Evolutionary conservation across 1,140 invertebrate genomes (phyloP).

Genomic region (Aphis craccivora): DNA sequence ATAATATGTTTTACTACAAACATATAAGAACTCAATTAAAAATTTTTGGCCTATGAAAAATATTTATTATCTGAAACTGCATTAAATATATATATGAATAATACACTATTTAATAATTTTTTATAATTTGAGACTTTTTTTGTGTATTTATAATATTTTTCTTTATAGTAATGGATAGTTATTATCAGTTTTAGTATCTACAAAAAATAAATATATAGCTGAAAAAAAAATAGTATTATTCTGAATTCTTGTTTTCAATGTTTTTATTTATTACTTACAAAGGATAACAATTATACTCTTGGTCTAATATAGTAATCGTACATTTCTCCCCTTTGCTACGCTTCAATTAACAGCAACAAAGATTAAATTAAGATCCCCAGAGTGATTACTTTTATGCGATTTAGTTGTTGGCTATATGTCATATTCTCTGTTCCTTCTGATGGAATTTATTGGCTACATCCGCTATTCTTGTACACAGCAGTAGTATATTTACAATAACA

Average conservation of each 20-base stretch:
- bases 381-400: conserved; percentile 21
- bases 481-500: conserved; percentile 1
- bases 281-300: background rate
- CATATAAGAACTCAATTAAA: background rate
- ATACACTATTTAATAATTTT: too few relatives aligned
- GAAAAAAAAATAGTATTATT: background rate
- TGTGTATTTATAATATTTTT: background rate
- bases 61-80: background rate
- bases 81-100: background rate
- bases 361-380: conserved; percentile 30
- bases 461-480: conserved; percentile 8
- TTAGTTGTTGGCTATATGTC: background rate
- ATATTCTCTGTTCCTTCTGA: conserved; percentile 32
- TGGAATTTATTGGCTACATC: conserved; percentile 51
- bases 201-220: background rate
- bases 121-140: too few relatives aligned
- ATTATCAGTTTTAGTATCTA: background rate
- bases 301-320: background rate
- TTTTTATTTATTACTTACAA: background rate
- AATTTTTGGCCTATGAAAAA: background rate
- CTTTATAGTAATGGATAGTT: background rate
- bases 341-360: conserved; percentile 37
- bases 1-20: background rate
- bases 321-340: background rate
- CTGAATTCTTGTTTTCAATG: background rate